Evolutionary conservation across 2,888 invertebrate genomes (phyloP).

Genomic region (Nymphalis c-album): DNA sequence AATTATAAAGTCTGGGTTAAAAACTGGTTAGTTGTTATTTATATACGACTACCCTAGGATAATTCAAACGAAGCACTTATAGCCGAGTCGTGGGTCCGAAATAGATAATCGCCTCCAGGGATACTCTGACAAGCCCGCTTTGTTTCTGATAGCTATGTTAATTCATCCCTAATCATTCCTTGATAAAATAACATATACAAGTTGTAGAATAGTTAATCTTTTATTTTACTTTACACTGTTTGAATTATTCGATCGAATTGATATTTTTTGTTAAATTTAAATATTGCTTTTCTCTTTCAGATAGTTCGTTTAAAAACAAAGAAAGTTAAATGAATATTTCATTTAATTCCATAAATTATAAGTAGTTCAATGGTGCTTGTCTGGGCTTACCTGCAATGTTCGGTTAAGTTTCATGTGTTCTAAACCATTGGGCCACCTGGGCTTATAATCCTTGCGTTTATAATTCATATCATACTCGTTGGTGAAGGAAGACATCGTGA

Average conservation of each 20-base stretch:
- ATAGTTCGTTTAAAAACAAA: no score
- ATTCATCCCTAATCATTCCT: background rate
- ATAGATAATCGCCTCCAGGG: background rate
- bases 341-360: no score
- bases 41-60: background rate
- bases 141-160: conserved; percentile 4
- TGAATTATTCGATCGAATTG: background rate
- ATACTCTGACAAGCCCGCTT: background rate
- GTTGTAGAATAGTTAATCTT: background rate
- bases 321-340: no score
- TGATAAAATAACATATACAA: background rate
- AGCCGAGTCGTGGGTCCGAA: background rate
- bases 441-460: no score
- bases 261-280: no score
- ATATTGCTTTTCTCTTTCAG: no score
- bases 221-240: background rate
- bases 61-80: conserved; percentile 4
- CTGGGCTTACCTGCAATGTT: no score
- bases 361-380: no score
- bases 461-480: no score
- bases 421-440: no score
- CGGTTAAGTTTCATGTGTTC: no score
- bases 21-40: background rate
- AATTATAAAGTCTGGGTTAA: background rate
- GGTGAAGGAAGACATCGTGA: no score